A percentile compares a stretch with the other conserved stretches of the same genome.
Evolutionary conservation across 2,888 invertebrate genomes (phyloP).

Genomic region (Lissonota sp.): DNA sequence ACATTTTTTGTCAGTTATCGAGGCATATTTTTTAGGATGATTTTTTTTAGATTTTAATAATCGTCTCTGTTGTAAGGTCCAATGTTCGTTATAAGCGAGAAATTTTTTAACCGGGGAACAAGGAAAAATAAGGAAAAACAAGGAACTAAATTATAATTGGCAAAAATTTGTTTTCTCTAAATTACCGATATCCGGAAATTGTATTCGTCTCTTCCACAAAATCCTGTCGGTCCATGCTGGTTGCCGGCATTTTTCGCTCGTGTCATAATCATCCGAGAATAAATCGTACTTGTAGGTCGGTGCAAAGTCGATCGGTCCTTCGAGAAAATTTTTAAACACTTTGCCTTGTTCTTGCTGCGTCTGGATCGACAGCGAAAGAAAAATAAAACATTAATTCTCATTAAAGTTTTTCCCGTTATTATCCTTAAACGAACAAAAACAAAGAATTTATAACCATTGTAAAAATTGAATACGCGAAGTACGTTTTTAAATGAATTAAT

Average conservation of each 20-base stretch:
- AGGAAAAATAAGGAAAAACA: background rate
- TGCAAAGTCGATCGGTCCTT: constrained; percentile 95
- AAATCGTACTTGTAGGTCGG: constrained; percentile 99
- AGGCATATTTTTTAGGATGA: background rate
- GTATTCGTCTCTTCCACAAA: constrained; percentile 94
- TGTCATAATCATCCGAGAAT: constrained; percentile 99
- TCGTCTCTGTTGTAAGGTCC: background rate
- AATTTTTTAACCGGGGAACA: background rate
- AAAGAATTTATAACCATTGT: background rate
- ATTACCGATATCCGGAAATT: constrained; percentile 89
- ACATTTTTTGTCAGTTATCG: background rate
- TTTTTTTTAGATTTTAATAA: background rate
- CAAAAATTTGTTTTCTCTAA: background rate
- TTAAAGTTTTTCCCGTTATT: background rate
- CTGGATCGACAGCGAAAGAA: constrained; percentile 72
- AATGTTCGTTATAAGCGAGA: too few relatives aligned
- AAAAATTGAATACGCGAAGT: background rate
- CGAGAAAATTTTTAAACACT: constrained; percentile 96
- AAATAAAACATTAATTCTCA: constrained; percentile 4
- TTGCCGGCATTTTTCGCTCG: constrained; percentile 98
- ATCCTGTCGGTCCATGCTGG: constrained; percentile 99
- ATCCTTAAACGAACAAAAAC: background rate
- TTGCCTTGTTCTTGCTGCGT: constrained; percentile 92
- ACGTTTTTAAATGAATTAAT: background rate
- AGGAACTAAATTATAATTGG: background rate